Evolutionary conservation across 1,140 invertebrate species (phyloP), one percentile per base, ranked within the genome.

Genomic region (Sipha flava): DNA sequence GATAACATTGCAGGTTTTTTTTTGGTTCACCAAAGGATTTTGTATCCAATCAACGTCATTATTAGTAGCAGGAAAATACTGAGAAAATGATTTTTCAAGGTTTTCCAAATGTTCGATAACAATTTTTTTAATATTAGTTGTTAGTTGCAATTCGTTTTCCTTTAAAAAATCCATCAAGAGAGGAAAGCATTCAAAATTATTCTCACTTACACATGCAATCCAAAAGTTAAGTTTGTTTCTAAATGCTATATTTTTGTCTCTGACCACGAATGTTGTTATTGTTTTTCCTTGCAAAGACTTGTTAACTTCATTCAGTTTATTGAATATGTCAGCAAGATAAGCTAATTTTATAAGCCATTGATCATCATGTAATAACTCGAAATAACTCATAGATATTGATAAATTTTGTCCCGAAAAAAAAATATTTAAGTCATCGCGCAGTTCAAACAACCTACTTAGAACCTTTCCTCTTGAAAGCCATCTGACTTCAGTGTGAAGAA

Each of bases 401-500:
- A 37, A 5, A 37, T 37, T 37, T 37, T 49, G 47, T 16, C 21
- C 21, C 7, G 12, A 14, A 2, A 62, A 21, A 62, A 62, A 62
- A 62, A 62, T 62, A 2, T 34, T 70, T 40, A 81, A 75, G 72
- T 83, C 81, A 66, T 82, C 79, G 81, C 82, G 82, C 79, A 85
- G 82, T 81, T 85, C 83, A 83, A 83, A 84, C 79, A 85, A 81
- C 79, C 84, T 83, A 83, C 82, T 80, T 80, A 85, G 82, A 81
- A 83, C 82, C 82, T 84, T 64, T 85, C n/a, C n/a, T n/a, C n/a
- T n/a, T n/a, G n/a, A n/a, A n/a, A n/a, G 81, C 83, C 84, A 84
- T 80, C 83, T 77, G 52, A 84, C 82, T 83, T 84, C 82, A 80
- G 82, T 83, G 82, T 84, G 81, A 80, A 84, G 31, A 37, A 68